A percentile compares a stretch with the other conserved stretches of the same genome.
Conservation (phyloP, 2,888 invertebrate genomes). For the Trichogramma dendrolimi region DNA sequence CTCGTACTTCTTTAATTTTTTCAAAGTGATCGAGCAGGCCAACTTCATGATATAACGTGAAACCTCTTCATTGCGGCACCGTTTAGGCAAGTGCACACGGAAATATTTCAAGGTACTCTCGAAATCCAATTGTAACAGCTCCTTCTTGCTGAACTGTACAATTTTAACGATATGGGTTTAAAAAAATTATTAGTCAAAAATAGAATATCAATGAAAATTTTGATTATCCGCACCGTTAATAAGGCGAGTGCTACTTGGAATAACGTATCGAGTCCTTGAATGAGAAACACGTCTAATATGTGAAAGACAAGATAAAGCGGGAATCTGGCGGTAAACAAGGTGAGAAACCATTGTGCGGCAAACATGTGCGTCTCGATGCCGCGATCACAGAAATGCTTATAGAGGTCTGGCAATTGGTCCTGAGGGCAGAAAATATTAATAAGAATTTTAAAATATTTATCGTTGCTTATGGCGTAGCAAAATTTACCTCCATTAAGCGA, state of each 20-base stretch:
- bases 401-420: slow-evolving; percentile 78
- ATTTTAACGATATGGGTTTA: background rate
- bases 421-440: slow-evolving; percentile 45
- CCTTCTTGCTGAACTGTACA: slow-evolving; percentile 73
- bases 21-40: slow-evolving; percentile 88
- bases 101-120: slow-evolving; percentile 98
- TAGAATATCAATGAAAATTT: background rate
- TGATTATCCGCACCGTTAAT: slow-evolving; percentile 65
- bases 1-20: slow-evolving; percentile 91
- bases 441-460: background rate
- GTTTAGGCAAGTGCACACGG: slow-evolving; percentile 93
- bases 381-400: slow-evolving; percentile 77
- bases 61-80: slow-evolving; percentile 86
- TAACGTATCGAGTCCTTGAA: slow-evolving; percentile 90
- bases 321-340: slow-evolving; percentile 98
- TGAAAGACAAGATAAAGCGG: slow-evolving; percentile 95
- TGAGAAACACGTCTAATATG: slow-evolving; percentile 92
- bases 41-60: slow-evolving; percentile 84
- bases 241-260: slow-evolving; percentile 95
- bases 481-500: slow-evolving; percentile 76
- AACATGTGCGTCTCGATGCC: slow-evolving; percentile 96
- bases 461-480: background rate
- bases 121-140: slow-evolving; percentile 88
- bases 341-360: slow-evolving; percentile 99
- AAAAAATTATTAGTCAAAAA: background rate